Conservation (phyloP, 2,113 vertebrate genomes). For the Oreocharis arfaki region DNA sequence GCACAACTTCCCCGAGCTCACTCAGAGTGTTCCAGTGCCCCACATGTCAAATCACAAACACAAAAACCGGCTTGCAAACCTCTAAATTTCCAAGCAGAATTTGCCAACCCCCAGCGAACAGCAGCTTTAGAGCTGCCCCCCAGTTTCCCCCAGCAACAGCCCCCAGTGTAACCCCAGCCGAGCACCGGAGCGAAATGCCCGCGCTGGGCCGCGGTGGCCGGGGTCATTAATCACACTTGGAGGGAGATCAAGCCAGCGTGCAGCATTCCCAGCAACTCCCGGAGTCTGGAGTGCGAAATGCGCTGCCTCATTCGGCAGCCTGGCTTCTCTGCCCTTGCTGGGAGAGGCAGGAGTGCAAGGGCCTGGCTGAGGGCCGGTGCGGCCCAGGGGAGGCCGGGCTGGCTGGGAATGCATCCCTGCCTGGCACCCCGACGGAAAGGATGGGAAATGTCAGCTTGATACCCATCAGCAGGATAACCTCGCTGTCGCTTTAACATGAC, state of each 20-base stretch:
- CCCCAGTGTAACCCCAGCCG: not conserved
- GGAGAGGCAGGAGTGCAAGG: not conserved
- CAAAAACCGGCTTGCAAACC: not conserved
- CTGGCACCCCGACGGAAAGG: not conserved
- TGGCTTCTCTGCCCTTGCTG: not conserved
- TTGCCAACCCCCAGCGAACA: not conserved
- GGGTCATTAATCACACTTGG: constrained; percentile 13
- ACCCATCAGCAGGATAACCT: not conserved
- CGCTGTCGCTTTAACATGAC: constrained; percentile 48
- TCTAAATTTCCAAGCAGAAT: not conserved
- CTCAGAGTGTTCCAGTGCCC: not conserved
- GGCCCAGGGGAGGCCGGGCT: not conserved
- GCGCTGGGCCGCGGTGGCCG: not conserved
- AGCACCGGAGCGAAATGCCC: not conserved
- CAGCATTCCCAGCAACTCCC: not conserved
- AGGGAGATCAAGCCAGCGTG: not conserved
- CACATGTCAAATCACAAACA: not conserved
- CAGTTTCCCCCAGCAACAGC: not conserved
- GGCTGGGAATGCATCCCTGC: constrained; percentile 24
- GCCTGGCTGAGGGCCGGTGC: not conserved
- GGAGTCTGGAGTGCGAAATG: not conserved
- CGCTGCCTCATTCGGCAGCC: not conserved
- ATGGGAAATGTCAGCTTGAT: constrained; percentile 32
- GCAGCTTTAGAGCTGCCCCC: not conserved
- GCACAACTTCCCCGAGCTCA: not conserved